These are phyloP conservation scores for Herpetotheres cachinnans DNA, from an alignment of 2,113 vertebrate species.

Conservation along the genomic window DNA sequence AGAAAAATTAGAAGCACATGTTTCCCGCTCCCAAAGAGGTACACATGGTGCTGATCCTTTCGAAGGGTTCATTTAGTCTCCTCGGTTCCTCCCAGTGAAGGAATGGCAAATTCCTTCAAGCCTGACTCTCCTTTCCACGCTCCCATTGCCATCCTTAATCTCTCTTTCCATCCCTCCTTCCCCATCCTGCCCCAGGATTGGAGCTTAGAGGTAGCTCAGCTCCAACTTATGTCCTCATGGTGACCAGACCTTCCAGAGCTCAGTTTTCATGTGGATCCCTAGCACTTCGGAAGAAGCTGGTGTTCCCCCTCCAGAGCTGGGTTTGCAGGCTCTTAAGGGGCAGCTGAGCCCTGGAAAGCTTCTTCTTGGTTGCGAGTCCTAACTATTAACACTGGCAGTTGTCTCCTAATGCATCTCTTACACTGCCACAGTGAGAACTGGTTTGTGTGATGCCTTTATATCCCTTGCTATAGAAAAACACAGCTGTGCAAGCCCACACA, in stretches of 20 bases:
- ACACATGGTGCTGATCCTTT: neutral
- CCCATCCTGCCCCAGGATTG: neutral
- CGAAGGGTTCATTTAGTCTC: neutral
- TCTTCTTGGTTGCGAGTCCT: neutral
- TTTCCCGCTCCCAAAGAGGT: neutral
- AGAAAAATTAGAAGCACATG: slow-evolving; percentile 16
- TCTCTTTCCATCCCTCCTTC: neutral
- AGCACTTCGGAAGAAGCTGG: neutral
- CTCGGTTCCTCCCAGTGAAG: neutral
- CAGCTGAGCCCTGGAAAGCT: neutral
- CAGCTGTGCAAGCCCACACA: neutral
- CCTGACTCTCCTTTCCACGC: neutral
- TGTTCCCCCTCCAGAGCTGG: neutral
- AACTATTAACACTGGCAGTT: neutral
- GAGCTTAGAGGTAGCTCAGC: neutral
- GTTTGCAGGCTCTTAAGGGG: neutral
- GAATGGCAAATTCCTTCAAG: neutral
- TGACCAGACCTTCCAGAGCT: neutral
- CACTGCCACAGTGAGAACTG: neutral
- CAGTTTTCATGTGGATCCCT: neutral
- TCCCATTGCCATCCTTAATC: neutral
- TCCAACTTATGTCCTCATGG: neutral
- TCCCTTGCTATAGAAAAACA: neutral
- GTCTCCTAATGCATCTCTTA: neutral
- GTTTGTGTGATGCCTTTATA: neutral